These are phyloP conservation scores for Coracias cyanogaster DNA, from an alignment of 2,797 vertebrate genomes.

Conservation along the genomic window DNA sequence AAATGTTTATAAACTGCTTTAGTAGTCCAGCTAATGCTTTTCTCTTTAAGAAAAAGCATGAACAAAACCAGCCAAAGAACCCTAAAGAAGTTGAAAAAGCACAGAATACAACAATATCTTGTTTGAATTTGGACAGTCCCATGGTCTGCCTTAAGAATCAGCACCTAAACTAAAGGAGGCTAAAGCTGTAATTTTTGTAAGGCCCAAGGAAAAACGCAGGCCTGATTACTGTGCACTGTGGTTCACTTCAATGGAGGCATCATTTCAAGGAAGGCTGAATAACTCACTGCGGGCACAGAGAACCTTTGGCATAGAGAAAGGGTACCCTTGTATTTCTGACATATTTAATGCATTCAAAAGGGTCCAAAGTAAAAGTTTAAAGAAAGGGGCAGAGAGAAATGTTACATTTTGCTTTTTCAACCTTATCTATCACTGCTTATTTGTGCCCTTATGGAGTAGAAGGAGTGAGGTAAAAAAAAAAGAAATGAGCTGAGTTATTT, in stretches of 20 bases:
- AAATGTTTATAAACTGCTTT: not conserved
- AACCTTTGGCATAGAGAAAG: not conserved
- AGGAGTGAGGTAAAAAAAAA: not conserved
- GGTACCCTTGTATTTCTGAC: not conserved
- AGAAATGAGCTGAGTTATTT: not conserved
- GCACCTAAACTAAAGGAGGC: not conserved
- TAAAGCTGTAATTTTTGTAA: not conserved
- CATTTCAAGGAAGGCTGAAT: not conserved
- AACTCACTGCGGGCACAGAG: not conserved
- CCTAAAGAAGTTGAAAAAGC: not conserved
- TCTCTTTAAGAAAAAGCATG: not conserved
- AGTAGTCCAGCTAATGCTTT: not conserved
- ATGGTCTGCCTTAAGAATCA: not conserved
- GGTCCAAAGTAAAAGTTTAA: not conserved
- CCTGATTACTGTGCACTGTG: not conserved
- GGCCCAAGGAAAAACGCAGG: not conserved
- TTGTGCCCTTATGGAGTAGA: not conserved
- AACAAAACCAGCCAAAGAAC: not conserved
- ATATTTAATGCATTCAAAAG: not conserved
- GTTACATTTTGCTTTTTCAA: not conserved
- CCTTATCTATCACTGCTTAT: not conserved
- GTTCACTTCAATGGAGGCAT: not conserved
- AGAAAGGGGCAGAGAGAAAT: not conserved
- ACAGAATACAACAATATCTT: rapidly evolving
- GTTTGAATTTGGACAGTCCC: not conserved